Base-by-base conservation (phyloP, 2,888 invertebrate species). In the Drosophila helvetica region DNA sequence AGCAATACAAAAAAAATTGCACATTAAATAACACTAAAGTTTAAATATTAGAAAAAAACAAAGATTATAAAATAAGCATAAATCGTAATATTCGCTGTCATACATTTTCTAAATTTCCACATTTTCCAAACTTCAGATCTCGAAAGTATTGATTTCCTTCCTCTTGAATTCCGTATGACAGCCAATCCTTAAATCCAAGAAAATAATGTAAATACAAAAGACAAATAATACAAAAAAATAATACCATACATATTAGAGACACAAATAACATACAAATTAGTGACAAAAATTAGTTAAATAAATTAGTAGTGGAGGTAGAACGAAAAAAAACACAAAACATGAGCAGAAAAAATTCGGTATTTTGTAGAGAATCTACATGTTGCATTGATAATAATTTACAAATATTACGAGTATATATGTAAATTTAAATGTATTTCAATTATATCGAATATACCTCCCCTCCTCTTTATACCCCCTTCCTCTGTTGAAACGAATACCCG, bases 331-430 rank as follows among this genome's bases (percentile, higher is more conserved):
- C 4, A 12, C 10, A 33, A 33, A 38, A 38, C 15, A 15, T 1
- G 15, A 38, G 38, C 38, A 38, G 38, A 38, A 15, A 38, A 83
- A 70, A 82, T 69, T 84, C 77, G 79, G 82, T 87, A 80, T 84
- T 85, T 85, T 85, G 84, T 85, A 85, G 82, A 86, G 75, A 70
- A 86, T 82, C 82, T 82, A 82, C 87, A 86, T 85, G 88, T 87
- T 85, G 86, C 88, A 85, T 87, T 86, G 84, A 85, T 85, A 88
- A 85, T 85, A 85, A 85, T 88, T 84, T 86, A 82, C 82, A 82
- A 86, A 86, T 77, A 83, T 78, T 77, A 67, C 80, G 77, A 50
- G 59, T 48, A 53, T 60, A 50, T 62, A 62, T 53, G 46, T 53
- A 57, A 30, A 46, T 64, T 18, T 53, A 33, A n/a, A 12, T 30